Conservation (phyloP, 2,888 invertebrate species). For the Lepeophtheirus nordmannii region DNA sequence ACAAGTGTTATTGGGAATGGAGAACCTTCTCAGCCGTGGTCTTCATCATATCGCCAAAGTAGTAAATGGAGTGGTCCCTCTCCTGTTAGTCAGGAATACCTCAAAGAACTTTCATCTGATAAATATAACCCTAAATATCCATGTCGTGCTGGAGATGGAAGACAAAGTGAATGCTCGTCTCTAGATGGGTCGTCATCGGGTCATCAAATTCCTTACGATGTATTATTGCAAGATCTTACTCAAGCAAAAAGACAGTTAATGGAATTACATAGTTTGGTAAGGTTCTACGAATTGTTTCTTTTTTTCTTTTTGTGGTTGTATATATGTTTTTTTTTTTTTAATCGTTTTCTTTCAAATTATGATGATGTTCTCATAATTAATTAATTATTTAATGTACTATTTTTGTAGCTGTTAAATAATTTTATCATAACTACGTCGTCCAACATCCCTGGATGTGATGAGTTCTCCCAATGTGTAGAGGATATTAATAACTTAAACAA, state of each 20-base stretch:
- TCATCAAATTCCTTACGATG: constrained; percentile 26
- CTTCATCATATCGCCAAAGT: neutral
- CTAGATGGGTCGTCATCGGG: constrained; percentile 15
- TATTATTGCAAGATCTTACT: constrained; percentile 28
- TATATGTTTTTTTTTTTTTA: neutral
- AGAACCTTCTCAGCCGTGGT: constrained; percentile 12
- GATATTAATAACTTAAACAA: constrained; percentile 11
- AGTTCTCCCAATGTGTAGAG: constrained; percentile 18
- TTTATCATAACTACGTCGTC: neutral
- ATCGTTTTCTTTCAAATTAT: too few species aligned
- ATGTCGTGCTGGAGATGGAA: constrained; percentile 6
- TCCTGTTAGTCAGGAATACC: neutral
- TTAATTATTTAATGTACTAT: neutral
- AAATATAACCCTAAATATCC: constrained; percentile 9
- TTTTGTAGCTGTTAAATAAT: neutral
- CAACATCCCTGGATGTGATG: constrained; percentile 8
- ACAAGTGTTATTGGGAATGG: constrained; percentile 22
- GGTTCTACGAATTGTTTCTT: constrained; percentile 8
- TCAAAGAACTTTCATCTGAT: constrained; percentile 9
- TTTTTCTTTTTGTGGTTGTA: neutral
- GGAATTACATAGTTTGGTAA: constrained; percentile 29
- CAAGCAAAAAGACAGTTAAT: constrained; percentile 28
- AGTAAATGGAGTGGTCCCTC: neutral
- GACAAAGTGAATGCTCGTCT: constrained; percentile 5
- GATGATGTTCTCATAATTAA: neutral